phyloP scores from a whole-genome alignment of 2,113 vertebrate species.

The Delphinus delphis region DNA sequence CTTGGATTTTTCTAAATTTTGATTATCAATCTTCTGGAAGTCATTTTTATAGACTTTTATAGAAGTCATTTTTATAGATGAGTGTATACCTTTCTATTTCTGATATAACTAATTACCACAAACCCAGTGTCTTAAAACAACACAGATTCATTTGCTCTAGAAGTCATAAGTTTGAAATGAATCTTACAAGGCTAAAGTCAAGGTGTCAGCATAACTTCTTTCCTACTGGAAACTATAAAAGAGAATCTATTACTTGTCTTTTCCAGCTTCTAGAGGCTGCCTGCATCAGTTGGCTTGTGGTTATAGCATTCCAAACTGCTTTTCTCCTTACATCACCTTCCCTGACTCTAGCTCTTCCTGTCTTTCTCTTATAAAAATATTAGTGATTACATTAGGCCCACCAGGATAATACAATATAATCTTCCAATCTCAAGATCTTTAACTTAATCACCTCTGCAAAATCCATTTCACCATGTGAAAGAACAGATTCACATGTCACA shows the following conservation, averaged over 20 bases:
- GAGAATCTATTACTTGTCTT: background rate
- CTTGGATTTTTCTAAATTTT: background rate
- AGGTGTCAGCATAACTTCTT: background rate
- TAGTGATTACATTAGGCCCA: background rate
- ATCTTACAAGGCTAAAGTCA: rapidly evolving
- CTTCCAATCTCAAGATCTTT: background rate
- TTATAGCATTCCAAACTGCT: background rate
- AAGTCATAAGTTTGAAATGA: background rate
- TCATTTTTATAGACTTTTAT: background rate
- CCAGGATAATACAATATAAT: background rate
- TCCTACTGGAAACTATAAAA: too few species aligned
- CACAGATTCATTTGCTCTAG: background rate
- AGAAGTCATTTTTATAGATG: background rate
- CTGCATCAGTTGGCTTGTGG: background rate
- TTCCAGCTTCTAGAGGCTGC: background rate
- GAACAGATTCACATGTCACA: background rate
- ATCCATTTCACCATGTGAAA: background rate
- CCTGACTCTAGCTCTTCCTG: background rate
- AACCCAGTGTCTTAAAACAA: background rate
- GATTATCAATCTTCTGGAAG: background rate
- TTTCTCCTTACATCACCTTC: background rate
- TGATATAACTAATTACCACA: background rate
- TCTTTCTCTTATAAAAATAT: background rate
- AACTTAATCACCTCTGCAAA: background rate
- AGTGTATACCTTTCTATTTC: background rate